Evolutionary conservation across 2,888 invertebrate species (phyloP).

Genomic region (Eupithecia pulchellata): DNA sequence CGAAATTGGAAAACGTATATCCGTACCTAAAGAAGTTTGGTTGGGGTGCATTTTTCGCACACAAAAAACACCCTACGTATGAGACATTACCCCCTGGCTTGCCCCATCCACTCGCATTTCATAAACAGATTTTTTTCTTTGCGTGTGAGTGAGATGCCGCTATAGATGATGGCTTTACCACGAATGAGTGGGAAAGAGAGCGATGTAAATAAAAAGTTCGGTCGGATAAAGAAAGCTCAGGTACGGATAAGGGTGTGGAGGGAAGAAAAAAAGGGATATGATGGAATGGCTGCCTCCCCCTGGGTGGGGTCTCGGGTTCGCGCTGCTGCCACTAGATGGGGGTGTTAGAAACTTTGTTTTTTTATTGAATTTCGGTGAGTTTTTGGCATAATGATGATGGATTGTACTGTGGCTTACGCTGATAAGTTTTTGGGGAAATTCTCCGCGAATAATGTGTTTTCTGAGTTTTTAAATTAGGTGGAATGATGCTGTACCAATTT

Average conservation of each 20-base stretch:
- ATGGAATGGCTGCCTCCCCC: slow-evolving; percentile 75
- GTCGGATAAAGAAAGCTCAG: slow-evolving; percentile 84
- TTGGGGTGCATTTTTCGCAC: slow-evolving; percentile 79
- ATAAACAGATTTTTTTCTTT: slow-evolving; percentile 83
- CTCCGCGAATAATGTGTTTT: slow-evolving; percentile 77
- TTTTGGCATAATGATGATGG: slow-evolving; percentile 84
- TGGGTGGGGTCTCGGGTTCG: slow-evolving; percentile 69
- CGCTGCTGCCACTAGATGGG: slow-evolving; percentile 78
- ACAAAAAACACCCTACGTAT: slow-evolving; percentile 80
- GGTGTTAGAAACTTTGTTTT: slow-evolving; percentile 73
- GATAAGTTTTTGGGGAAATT: slow-evolving; percentile 80
- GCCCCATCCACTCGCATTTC: slow-evolving; percentile 78
- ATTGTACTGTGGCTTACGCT: slow-evolving; percentile 79
- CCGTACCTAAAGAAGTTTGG: slow-evolving; percentile 73
- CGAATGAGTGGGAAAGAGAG: slow-evolving; percentile 62
- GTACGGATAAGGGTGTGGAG: slow-evolving; percentile 84
- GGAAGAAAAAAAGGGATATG: slow-evolving; percentile 83
- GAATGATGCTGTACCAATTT: slow-evolving; percentile 61
- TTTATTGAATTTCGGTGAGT: slow-evolving; percentile 83
- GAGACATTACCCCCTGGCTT: slow-evolving; percentile 78
- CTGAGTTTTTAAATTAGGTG: slow-evolving; percentile 73
- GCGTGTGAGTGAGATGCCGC: slow-evolving; percentile 61
- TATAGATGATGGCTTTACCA: slow-evolving; percentile 42
- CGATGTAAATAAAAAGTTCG: slow-evolving; percentile 78
- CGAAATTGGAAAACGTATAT: slow-evolving; percentile 81